Base-by-base conservation (phyloP, 2,888 invertebrate species). In the Chironomus tentans region DNA sequence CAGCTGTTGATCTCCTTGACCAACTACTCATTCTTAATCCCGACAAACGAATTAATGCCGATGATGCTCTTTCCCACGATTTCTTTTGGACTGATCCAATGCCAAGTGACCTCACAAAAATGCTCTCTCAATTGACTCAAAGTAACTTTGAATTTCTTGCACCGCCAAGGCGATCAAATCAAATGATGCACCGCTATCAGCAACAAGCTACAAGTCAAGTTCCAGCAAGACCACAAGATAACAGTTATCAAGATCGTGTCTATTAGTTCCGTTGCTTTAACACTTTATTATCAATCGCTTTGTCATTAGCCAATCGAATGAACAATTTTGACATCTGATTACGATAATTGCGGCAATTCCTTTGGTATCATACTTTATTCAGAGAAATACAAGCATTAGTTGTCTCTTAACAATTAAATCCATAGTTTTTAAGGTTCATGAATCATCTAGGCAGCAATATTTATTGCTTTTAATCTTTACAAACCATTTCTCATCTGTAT, bases 11-110 rank as follows among this genome's bases (percentile, higher is more conserved):
- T 82, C 85, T 99, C 13, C 84, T 99, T 0, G 98, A 99, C 82
- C 94, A 93, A 81, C 85, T 99, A 21, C 84, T 99, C 68, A 92
- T 94, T 7, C 84, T 99, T 70, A 97, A 99, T 84, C 99, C 99
- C 0, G 88, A 91, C 0, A 95, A 95, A 82, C 85, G 86, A 68
- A 88, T 88, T 76, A 95, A 97, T 82, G 92, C 96, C 0, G 97
- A 98, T 82, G 92, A 93, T 0, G 97, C 98, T 0, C 83, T 99
- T 1, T 96, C 97, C 85, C 98, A 99, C 82, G 96, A 97, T 82
- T 99, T 98, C 86, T 99, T 99, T 86, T 99, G 97, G 96, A 93
- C 93, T 4, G 96, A 97, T 82, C 98, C 99, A 0, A 93, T 96
- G 92, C 97, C 98, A 0, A 91, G 92, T 81, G 95, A 95, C 81